Conservation (phyloP, 2,113 vertebrate genomes). For the Mellivora capensis region DNA sequence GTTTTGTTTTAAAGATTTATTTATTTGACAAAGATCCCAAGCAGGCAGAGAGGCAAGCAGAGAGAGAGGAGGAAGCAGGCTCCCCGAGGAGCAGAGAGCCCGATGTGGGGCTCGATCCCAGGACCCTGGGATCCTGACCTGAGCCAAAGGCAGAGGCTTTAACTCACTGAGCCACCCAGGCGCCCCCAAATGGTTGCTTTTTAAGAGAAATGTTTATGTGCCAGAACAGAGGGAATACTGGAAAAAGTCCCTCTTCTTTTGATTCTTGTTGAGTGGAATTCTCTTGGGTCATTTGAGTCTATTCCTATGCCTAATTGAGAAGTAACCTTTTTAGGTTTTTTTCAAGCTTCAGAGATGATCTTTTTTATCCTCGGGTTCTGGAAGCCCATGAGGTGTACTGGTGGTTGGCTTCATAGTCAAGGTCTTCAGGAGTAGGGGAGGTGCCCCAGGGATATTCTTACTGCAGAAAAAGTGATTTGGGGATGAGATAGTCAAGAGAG, state of each 20-base stretch:
- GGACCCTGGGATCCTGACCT: too few species aligned
- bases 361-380: not conserved
- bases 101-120: too few species aligned
- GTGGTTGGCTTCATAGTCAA: not conserved
- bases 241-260: not conserved
- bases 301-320: not conserved
- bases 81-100: too few species aligned
- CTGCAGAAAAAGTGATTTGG: not conserved
- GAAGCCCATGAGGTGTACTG: not conserved
- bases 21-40: too few species aligned
- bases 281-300: not conserved
- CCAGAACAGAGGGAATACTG: not conserved
- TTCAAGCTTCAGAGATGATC: not conserved
- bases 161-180: too few species aligned
- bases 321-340: not conserved
- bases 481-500: not conserved
- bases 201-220: not conserved
- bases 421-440: not conserved
- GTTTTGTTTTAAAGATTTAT: too few species aligned
- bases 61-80: too few species aligned
- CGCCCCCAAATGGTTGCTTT: not conserved
- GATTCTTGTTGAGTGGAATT: not conserved
- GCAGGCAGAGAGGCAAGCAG: too few species aligned
- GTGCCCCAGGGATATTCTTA: not conserved
- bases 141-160: too few species aligned